Evolutionary conservation across 2,888 invertebrate genomes (phyloP).

Genomic region (Tryphoninae sp.): DNA sequence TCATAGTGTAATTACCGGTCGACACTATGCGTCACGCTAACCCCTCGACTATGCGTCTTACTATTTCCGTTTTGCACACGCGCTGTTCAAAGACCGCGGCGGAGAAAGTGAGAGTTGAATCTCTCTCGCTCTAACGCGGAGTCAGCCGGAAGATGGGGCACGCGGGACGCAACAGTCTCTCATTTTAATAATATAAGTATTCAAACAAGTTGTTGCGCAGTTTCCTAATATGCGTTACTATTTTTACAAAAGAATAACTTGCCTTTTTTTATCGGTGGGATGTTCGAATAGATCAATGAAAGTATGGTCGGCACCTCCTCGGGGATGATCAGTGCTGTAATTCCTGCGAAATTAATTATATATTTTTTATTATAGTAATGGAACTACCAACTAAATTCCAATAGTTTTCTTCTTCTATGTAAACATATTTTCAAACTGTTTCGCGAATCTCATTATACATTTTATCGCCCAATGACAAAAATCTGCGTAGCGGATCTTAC

Average conservation of each 20-base stretch:
- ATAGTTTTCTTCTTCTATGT: too few species aligned
- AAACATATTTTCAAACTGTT: not conserved
- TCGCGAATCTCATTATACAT: not conserved
- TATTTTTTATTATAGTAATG: constrained; percentile 1
- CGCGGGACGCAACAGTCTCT: not conserved
- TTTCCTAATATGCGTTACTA: not conserved
- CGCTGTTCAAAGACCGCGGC: constrained; percentile 19
- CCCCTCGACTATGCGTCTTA: not conserved
- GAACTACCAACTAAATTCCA: too few species aligned
- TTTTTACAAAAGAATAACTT: constrained; percentile 67
- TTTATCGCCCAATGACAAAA: too few species aligned
- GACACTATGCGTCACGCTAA: constrained; percentile 56
- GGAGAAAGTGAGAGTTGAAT: constrained; percentile 65
- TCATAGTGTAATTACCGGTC: constrained; percentile 43
- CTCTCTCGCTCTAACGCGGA: constrained; percentile 5
- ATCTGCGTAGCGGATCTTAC: too few species aligned
- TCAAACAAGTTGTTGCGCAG: not conserved
- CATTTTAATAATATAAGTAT: not conserved
- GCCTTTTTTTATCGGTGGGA: constrained; percentile 94
- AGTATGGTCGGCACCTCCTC: constrained; percentile 91
- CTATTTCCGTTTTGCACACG: constrained; percentile 20
- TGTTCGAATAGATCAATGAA: constrained; percentile 91
- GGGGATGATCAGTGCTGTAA: constrained; percentile 87
- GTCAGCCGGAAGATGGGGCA: not conserved
- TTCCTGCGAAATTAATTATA: constrained; percentile 81